These are phyloP conservation scores for Amphipoea oculea DNA, from an alignment of 2,888 invertebrate genomes.

Conservation along the genomic window DNA sequence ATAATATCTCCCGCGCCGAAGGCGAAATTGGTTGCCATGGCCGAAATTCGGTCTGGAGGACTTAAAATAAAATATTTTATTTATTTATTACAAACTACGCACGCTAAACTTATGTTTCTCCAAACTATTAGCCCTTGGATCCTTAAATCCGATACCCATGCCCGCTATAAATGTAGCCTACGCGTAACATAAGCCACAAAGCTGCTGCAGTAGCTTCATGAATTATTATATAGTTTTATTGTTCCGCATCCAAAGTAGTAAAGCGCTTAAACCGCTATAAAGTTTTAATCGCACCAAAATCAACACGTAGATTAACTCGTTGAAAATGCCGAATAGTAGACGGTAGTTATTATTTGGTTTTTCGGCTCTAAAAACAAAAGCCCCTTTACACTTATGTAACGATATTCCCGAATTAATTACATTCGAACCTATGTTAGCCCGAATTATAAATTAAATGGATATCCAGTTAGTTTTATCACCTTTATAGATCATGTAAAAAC, in stretches of 20 bases:
- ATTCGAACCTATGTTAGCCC: neutral
- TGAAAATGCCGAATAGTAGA: neutral
- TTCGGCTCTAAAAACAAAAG: neutral
- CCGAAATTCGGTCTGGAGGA: neutral
- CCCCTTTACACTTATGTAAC: neutral
- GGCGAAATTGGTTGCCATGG: neutral
- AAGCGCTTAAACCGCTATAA: slow-evolving; percentile 46
- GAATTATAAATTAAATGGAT: neutral
- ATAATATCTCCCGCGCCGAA: neutral
- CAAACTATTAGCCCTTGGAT: neutral
- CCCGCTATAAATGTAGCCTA: neutral
- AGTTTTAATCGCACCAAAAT: slow-evolving; percentile 38
- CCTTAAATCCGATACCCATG: neutral
- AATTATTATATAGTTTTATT: slow-evolving; percentile 52
- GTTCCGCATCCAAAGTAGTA: slow-evolving; percentile 36
- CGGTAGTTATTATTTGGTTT: neutral
- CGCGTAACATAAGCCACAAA: neutral
- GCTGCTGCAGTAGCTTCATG: slow-evolving; percentile 17
- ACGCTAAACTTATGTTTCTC: neutral
- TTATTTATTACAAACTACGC: neutral
- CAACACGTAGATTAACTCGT: slow-evolving; percentile 9
- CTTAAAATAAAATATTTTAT: neutral
- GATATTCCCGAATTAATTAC: neutral
- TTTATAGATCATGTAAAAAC: neutral
- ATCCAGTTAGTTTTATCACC: neutral